Evolutionary conservation across 2,113 vertebrate species (phyloP).

Genomic region (Asarcornis scutulata): DNA sequence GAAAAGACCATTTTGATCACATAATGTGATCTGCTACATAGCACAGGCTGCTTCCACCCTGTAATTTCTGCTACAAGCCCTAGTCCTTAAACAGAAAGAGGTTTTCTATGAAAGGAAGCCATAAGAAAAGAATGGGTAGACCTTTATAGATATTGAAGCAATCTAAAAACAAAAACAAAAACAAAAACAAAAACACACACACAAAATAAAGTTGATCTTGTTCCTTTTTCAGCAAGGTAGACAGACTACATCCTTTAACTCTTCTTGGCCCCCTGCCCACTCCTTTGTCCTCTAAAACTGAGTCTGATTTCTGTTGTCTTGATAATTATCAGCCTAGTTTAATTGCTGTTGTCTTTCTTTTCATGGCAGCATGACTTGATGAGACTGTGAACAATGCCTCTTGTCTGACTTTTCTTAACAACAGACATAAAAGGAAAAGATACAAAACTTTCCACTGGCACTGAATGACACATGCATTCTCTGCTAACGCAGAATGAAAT

Average conservation of each 20-base stretch:
- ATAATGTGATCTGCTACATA: rapidly evolving
- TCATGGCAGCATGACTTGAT: neutral
- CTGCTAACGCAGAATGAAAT: neutral
- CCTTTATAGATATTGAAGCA: neutral
- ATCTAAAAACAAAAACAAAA: neutral
- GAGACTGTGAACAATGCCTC: neutral
- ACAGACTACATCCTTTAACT: neutral
- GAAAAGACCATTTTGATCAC: neutral
- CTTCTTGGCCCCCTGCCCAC: rapidly evolving
- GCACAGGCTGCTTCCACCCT: neutral
- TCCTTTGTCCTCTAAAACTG: neutral
- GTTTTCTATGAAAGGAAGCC: neutral
- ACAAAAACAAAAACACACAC: no score
- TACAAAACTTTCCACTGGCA: neutral
- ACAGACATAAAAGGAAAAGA: neutral
- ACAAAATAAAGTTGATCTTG: neutral
- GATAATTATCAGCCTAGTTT: neutral
- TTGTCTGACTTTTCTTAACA: neutral
- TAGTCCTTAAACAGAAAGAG: neutral
- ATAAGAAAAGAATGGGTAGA: neutral
- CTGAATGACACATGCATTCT: neutral
- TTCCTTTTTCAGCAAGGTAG: neutral
- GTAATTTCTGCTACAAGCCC: neutral
- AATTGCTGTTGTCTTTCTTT: neutral
- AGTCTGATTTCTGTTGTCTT: neutral